Base-by-base conservation (phyloP, 1,140 invertebrate genomes). In the Drosophila micromelanica region DNA sequence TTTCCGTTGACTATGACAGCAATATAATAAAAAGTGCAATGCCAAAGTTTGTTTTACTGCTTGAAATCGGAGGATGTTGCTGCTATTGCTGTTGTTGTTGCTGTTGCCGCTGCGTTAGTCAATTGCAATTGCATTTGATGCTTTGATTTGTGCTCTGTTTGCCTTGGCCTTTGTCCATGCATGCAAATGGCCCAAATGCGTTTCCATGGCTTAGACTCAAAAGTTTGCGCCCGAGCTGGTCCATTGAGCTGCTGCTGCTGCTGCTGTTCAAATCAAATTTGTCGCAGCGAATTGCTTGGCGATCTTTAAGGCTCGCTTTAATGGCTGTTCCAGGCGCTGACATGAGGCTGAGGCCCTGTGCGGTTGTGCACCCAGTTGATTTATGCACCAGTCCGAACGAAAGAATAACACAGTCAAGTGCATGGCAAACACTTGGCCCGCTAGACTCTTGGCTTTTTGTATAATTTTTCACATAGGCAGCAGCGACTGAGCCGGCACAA, bases 331-430 rank as follows among this genome's bases (percentile, higher is more conserved):
- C 37, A 68, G 45, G 37, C 49, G 23, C 8, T 49, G 42, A 38
- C 43, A 48, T 30, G 5, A n/a, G 62, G 30, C 40, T 35, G 2
- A 2, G 32, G 32, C 7, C n/a, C 48, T 13, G 15, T 48, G 11
- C 12, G 43, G 32, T 48, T 71, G 32, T 8, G 32, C 32, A 9
- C 8, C 43, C 20, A 43, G 74, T 81, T 85, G 81, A 85, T 85
- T 85, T 87, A 87, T 87, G 82, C 81, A 45, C 56, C 80, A 54
- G 81, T 46, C 56, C 59, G 79, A 67, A 78, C 62, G 70, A 63
- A 81, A 78, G 81, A 86, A 86, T 86, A 86, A 87, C 81, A 86
- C 78, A 86, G 81, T 86, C 82, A 82, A 86, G 81, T 86, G 81
- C 81, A 78, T 81, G 81, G 81, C 82, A 86, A 86, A 86, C 81